Evolutionary conservation across 2,888 invertebrate genomes (phyloP).

Genomic region (Vandiemenella viatica): DNA sequence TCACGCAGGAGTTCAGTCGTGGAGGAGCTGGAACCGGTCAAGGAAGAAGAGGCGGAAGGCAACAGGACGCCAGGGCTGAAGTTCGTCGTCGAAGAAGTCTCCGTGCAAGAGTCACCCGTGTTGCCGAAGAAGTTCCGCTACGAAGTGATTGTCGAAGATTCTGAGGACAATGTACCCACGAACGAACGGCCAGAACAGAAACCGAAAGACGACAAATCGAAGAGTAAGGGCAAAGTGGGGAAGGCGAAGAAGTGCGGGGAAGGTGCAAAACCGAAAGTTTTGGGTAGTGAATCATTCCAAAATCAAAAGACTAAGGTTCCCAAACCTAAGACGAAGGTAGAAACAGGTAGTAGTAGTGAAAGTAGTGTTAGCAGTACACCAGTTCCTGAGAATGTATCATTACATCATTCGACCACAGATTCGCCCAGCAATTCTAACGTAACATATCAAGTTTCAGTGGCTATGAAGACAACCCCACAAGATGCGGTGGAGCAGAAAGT

Average conservation of each 20-base stretch:
- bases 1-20: not conserved
- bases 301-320: not conserved
- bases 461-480: too few relatives aligned
- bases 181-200: not conserved
- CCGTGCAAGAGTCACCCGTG: conserved; percentile 7
- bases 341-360: not conserved
- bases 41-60: not conserved
- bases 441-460: too few relatives aligned
- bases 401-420: too few relatives aligned
- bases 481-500: too few relatives aligned
- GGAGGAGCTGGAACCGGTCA: not conserved
- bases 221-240: too few relatives aligned
- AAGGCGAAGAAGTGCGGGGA: too few relatives aligned
- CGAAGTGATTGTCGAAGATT: conserved; percentile 19
- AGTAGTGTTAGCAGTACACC: too few relatives aligned
- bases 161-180: conserved; percentile 23
- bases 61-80: conserved; percentile 2
- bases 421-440: too few relatives aligned
- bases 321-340: not conserved
- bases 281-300: not conserved
- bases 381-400: too few relatives aligned
- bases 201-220: not conserved
- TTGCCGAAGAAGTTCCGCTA: conserved; percentile 8
- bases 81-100: conserved; percentile 10
- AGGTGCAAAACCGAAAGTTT: too few relatives aligned